Evolutionary conservation across 2,797 vertebrate genomes (phyloP).

Genomic region (Petrocephalus sullivani): DNA sequence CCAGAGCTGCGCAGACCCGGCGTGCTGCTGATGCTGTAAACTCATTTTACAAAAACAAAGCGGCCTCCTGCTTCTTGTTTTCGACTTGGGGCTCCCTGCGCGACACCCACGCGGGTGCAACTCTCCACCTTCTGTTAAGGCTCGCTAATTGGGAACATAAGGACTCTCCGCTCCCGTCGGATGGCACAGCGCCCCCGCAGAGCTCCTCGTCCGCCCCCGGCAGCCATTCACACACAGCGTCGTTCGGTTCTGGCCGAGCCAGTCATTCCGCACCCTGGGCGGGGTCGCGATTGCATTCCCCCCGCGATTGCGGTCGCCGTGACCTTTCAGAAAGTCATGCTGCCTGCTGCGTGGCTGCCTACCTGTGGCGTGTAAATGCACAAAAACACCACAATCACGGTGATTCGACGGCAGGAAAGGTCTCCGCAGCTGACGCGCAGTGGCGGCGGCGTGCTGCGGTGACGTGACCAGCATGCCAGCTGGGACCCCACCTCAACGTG

Average conservation of each 20-base stretch:
- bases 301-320: no score
- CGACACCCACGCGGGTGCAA: neutral
- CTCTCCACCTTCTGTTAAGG: neutral
- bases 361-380: neutral
- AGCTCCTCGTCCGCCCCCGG: neutral
- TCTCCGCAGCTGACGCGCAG: neutral
- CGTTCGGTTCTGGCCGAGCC: neutral
- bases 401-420: neutral
- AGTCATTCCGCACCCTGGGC: neutral
- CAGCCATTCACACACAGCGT: neutral
- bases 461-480: neutral
- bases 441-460: neutral
- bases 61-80: neutral
- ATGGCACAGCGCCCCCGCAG: neutral
- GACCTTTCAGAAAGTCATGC: no score
- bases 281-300: neutral
- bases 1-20: no score
- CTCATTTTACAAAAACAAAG: neutral
- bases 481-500: neutral
- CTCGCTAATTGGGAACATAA: neutral
- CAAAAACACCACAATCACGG: neutral
- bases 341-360: neutral
- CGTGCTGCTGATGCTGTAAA: neutral
- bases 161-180: neutral
- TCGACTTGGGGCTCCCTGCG: neutral